Evolutionary conservation across 2,113 vertebrate species (phyloP).

Genomic region (Panthera leo): DNA sequence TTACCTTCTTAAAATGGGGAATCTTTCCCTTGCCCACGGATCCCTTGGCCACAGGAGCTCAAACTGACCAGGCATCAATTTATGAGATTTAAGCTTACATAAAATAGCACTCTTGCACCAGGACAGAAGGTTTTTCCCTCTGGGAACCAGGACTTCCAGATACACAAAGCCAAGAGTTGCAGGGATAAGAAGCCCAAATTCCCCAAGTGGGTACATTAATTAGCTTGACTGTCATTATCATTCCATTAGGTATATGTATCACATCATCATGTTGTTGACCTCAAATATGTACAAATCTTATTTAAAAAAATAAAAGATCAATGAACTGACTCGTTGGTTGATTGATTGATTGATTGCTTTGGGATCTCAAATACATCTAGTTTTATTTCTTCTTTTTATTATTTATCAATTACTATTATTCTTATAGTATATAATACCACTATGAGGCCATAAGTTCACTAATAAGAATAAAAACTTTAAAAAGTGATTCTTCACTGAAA

Average conservation of each 20-base stretch:
- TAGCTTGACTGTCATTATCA: not conserved
- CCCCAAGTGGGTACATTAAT: not conserved
- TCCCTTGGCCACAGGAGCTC: not conserved
- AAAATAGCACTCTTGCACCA: not conserved
- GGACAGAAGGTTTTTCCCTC: not conserved
- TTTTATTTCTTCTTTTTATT: not conserved
- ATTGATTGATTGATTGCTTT: not conserved
- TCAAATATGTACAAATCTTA: not conserved
- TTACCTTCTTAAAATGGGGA: not conserved
- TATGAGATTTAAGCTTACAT: not conserved
- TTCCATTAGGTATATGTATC: not conserved
- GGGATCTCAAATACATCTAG: not conserved
- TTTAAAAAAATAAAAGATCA: not conserved
- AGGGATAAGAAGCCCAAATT: not conserved
- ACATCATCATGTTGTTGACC: not conserved
- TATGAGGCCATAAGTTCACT: not conserved
- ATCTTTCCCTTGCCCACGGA: not conserved
- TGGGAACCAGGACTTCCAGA: not conserved
- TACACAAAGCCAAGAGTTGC: not conserved
- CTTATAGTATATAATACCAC: not conserved
- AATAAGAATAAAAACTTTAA: not conserved
- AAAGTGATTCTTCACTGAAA: not conserved
- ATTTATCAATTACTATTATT: not conserved
- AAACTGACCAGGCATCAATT: not conserved
- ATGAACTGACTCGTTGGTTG: not conserved